phyloP scores from a whole-genome alignment of 2,113 vertebrate genomes.

The Rostratula benghalensis region DNA sequence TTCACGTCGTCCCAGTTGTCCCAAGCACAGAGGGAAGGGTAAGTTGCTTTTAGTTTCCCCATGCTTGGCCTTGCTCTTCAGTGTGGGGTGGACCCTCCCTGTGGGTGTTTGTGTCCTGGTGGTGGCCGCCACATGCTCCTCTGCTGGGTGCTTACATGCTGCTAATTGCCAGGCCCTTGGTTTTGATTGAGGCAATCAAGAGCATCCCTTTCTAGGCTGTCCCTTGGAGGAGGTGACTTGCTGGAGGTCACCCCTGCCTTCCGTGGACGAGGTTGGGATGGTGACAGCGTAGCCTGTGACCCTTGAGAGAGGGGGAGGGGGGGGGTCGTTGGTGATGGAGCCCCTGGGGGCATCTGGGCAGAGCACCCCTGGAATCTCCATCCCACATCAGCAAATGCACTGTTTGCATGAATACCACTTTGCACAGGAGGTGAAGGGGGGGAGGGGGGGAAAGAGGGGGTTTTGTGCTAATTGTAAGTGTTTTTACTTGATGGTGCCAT shows the following conservation, averaged over 20 bases:
- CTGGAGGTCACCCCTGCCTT: rapidly evolving
- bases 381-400: rapidly evolving
- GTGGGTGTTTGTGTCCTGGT: background rate
- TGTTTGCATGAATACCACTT: background rate
- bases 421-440: too few species aligned
- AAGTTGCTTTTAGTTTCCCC: background rate
- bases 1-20: rapidly evolving
- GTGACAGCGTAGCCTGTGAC: too few species aligned
- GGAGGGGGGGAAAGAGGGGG: background rate
- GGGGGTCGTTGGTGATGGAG: background rate
- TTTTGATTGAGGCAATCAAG: background rate
- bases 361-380: background rate
- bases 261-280: rapidly evolving
- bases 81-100: rapidly evolving
- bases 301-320: background rate
- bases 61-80: rapidly evolving
- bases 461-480: background rate
- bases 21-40: too few species aligned
- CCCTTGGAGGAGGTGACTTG: background rate
- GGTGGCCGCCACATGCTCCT: background rate
- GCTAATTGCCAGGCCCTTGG: background rate
- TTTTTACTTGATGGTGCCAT: background rate
- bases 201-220: background rate
- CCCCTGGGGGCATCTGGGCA: rapidly evolving
- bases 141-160: background rate